phyloP scores from a whole-genome alignment of 37 sponge, comb jelly and placozoan species.

The Aplysina aerophoba region DNA sequence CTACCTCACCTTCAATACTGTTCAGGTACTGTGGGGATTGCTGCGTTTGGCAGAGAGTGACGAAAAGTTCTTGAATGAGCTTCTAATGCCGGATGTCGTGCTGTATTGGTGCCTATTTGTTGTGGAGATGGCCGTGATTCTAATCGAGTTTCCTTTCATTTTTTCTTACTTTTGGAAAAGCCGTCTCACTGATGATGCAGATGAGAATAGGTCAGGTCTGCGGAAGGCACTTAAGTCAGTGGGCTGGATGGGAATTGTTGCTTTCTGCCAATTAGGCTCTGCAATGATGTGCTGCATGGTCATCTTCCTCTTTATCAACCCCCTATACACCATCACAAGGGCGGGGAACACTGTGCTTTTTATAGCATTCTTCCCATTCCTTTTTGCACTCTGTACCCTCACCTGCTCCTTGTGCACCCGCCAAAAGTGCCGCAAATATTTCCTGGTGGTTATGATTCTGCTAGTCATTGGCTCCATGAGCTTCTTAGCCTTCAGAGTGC shows the following conservation, averaged over 20 bases:
- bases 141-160: neutral
- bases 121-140: neutral
- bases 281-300: neutral
- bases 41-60: too few species aligned
- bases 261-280: neutral
- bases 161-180: neutral
- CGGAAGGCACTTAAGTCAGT: neutral
- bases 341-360: neutral
- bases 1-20: neutral
- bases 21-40: too few species aligned
- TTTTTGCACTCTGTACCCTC: too few species aligned
- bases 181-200: too few species aligned
- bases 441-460: too few species aligned
- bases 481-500: too few species aligned
- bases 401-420: too few species aligned
- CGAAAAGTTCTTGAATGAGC: neutral
- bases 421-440: too few species aligned
- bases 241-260: conserved; percentile 7
- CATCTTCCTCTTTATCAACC: conserved; percentile 22
- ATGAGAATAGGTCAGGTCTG: neutral
- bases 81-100: neutral
- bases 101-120: neutral
- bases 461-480: too few species aligned
- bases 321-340: neutral
- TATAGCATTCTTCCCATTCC: too few species aligned